Evolutionary conservation across 37 sponge, comb jelly and placozoan species (phyloP).

Genomic region (Geodia barretti): DNA sequence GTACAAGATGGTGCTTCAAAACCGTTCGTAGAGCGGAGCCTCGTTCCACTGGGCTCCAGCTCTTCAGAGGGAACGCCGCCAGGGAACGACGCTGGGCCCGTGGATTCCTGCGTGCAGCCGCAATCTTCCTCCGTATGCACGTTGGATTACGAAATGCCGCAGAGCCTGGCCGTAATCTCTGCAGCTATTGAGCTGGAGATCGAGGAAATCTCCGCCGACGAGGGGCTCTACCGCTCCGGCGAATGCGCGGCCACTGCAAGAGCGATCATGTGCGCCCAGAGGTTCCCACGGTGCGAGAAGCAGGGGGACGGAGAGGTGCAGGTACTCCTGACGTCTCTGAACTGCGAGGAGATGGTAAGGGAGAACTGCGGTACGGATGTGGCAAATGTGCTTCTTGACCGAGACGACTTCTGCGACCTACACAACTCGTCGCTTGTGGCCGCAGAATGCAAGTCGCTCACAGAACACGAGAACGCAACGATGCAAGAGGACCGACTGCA

Average conservation of each 20-base stretch:
- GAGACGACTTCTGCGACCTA: neutral
- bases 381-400: neutral
- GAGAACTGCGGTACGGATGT: neutral
- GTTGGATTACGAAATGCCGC: neutral
- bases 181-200: neutral
- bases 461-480: neutral
- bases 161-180: neutral
- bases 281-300: constrained; percentile 20
- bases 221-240: neutral
- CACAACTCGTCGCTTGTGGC: neutral
- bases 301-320: neutral
- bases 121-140: neutral
- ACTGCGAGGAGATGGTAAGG: neutral
- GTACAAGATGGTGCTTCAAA: no score
- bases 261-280: neutral
- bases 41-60: no score
- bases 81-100: neutral
- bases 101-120: neutral
- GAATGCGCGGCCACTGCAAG: neutral
- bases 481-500: neutral
- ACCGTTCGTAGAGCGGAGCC: no score
- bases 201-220: neutral
- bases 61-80: no score
- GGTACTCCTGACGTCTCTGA: constrained; percentile 1
- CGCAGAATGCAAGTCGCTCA: constrained; percentile 6